Evolutionary conservation across 23 tunicate genomes (phyloP), one percentile per base, ranked within the genome.

Genomic region (Diplosoma virens): DNA sequence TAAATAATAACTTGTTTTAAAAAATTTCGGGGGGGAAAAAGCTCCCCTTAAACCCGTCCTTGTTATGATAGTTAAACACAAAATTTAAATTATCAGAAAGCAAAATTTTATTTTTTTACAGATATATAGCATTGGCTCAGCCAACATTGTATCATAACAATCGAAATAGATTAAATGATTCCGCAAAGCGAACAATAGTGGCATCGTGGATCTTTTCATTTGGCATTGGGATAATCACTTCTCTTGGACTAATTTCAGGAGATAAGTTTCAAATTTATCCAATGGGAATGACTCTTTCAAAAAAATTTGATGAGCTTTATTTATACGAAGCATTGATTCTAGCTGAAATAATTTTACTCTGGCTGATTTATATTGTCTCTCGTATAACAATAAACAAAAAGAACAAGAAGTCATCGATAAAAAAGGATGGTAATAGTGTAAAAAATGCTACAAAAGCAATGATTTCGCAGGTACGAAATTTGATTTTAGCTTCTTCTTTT

Each of bases 251-350:
- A 28, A 48, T 72, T 23, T 61, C 78, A 4, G 61, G 61, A 3
- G 78, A 72, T 28, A n/a, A 29, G 16, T 72, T 47, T 72, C 34
- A 20, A 2, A 36, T 72, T n/a, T 61, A 72, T 50, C 47, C 78
- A 20, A 72, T 72, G 78, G 78, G 78, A 48, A 72, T 72, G 78
- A 72, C 78, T 25, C 36, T 72, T 3, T 72, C 78, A 16, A 23
- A 26, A 3, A 3, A 33, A 2, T 14, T 72, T 32, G 60, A 47
- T 16, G 30, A 48, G 2, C 25, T 21, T 47, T 27, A 47, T 48
- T 2, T 72, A 4, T 72, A 72, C 22, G 52, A 67, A 18, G 18
- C 18, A 47, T 47, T 72, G 60, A 27, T 72, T 7, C 30, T 72
- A 14, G 6, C 20, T 24, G n/a, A 60, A 3, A 14, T 47, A 14